Conservation (phyloP, 2,888 invertebrate genomes). For the Synanthedon tipuliformis region DNA sequence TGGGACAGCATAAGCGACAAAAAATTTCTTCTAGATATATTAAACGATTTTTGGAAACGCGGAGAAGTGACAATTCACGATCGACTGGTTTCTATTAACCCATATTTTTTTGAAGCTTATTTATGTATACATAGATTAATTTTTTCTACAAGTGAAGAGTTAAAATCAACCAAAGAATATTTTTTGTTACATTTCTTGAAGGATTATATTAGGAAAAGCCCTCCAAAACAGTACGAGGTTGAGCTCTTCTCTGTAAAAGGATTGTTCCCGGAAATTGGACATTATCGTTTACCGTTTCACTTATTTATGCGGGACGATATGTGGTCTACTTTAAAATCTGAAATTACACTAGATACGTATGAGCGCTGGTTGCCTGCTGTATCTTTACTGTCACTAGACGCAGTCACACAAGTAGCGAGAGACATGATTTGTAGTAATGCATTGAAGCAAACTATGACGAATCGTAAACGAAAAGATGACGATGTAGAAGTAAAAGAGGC, state of each 20-base stretch:
- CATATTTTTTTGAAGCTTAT: conserved; percentile 62
- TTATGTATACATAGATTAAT: conserved; percentile 51
- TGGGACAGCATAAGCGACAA: conserved; percentile 56
- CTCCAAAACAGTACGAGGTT: conserved; percentile 60
- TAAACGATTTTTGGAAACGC: conserved; percentile 60
- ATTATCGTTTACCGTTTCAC: conserved; percentile 60
- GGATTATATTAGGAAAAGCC: conserved; percentile 48
- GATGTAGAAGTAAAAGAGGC: conserved; percentile 33
- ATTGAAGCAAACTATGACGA: conserved; percentile 64
- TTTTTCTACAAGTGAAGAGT: conserved; percentile 31
- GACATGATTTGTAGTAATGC: conserved; percentile 68
- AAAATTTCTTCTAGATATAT: conserved; percentile 45
- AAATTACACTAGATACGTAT: conserved; percentile 62
- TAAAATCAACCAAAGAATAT: conserved; percentile 46
- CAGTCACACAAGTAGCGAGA: conserved; percentile 53
- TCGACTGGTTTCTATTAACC: conserved; percentile 50
- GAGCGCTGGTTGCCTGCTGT: conserved; percentile 59
- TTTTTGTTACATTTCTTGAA: conserved; percentile 54
- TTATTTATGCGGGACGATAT: conserved; percentile 60
- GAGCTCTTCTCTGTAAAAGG: conserved; percentile 63
- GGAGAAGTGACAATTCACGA: conserved; percentile 60
- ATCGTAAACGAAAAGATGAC: conserved; percentile 36
- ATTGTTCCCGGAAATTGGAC: conserved; percentile 62
- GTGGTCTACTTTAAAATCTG: conserved; percentile 64
- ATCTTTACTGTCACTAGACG: conserved; percentile 45